Evolutionary conservation across 2,888 invertebrate species (phyloP).

Genomic region (Venusia cambrica): DNA sequence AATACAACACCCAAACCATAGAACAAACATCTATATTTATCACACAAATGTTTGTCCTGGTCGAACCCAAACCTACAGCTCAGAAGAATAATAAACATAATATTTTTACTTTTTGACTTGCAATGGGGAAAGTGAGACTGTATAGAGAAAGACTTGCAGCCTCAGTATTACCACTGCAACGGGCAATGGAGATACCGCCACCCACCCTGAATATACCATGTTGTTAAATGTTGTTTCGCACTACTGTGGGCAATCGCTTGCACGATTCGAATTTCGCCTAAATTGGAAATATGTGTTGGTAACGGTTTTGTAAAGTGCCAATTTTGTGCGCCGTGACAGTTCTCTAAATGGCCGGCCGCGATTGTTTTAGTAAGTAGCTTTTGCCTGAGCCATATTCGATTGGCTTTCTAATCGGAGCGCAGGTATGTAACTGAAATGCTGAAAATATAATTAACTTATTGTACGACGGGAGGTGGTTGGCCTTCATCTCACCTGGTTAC

Average conservation of each 20-base stretch:
- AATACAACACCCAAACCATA: too few relatives aligned
- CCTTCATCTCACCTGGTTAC: too few relatives aligned
- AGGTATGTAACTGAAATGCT: conserved; percentile 12
- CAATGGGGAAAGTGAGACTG: too few relatives aligned
- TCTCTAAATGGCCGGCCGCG: conserved; percentile 31
- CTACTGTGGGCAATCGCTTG: conserved; percentile 13
- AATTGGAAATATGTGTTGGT: conserved; percentile 29
- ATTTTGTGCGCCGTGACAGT: conserved; percentile 33
- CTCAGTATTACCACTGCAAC: too few relatives aligned
- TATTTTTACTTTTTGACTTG: too few relatives aligned
- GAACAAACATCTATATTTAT: too few relatives aligned
- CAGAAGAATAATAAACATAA: too few relatives aligned
- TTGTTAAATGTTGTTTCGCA: conserved; percentile 11
- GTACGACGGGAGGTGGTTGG: too few relatives aligned
- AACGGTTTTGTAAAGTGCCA: conserved; percentile 31
- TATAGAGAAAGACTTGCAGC: too few relatives aligned
- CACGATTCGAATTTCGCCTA: conserved; percentile 30
- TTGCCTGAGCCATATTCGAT: conserved; percentile 24
- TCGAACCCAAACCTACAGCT: too few relatives aligned
- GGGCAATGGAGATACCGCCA: too few relatives aligned
- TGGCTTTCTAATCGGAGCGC: conserved; percentile 27
- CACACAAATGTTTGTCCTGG: too few relatives aligned
- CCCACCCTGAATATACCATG: conserved; percentile 10
- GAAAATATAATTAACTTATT: conserved; percentile 8
- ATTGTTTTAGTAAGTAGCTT: conserved; percentile 30